Percentiles rank a stretch among this genome's conserved stretches.
Conservation (phyloP, 2,797 vertebrate genomes). For the Eulemur coronatus region DNA sequence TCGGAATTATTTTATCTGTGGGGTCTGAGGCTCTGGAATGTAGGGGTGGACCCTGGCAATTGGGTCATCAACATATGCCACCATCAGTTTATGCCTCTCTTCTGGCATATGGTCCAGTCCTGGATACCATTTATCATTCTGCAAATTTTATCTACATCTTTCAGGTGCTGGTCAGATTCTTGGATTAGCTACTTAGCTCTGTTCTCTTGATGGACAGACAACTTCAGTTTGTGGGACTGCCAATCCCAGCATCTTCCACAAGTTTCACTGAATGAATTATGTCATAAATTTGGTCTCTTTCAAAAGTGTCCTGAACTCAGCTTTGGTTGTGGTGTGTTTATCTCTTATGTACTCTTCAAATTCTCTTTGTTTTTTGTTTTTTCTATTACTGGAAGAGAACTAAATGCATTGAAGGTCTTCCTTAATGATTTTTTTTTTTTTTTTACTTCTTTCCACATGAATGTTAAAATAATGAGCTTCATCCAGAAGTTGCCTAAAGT, state of each 20-base stretch:
- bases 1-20: neutral
- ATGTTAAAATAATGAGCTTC: neutral
- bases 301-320: neutral
- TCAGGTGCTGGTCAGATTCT: neutral
- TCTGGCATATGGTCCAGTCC: neutral
- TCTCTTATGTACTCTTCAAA: conserved; percentile 96
- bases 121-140: neutral
- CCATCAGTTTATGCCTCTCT: neutral
- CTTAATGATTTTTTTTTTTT: neutral
- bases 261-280: conserved; percentile 62
- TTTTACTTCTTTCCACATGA: neutral
- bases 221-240: neutral
- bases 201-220: neutral
- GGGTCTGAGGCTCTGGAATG: neutral
- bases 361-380: neutral
- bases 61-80: neutral
- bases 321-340: neutral
- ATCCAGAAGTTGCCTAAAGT: neutral
- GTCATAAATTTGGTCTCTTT: conserved; percentile 83
- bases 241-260: neutral
- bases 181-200: neutral
- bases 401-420: neutral
- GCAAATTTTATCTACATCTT: neutral
- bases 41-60: neutral
- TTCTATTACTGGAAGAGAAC: neutral